Conservation (phyloP, 2,888 invertebrate genomes). For the Aproaerema taeniolella region DNA sequence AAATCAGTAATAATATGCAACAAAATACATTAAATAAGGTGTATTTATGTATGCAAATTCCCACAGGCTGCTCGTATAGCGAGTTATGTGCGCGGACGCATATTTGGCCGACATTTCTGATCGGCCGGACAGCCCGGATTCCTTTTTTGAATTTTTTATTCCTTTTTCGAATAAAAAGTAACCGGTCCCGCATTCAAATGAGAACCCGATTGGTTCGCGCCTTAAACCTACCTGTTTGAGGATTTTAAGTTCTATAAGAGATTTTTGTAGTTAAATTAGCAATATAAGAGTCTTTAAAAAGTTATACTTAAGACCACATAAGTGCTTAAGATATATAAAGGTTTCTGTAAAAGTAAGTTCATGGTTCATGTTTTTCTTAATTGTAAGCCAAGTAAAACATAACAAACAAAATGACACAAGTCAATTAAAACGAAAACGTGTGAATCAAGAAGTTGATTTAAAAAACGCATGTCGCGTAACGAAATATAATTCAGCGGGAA, state of each 20-base stretch:
- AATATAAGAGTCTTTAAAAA: too few species aligned
- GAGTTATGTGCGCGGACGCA: slow-evolving; percentile 21
- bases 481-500: slow-evolving; percentile 33
- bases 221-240: too few species aligned
- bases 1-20: too few species aligned
- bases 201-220: slow-evolving; percentile 49
- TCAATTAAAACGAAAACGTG: slow-evolving; percentile 7
- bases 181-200: slow-evolving; percentile 59
- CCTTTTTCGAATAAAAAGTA: slow-evolving; percentile 36
- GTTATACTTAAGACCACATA: too few species aligned
- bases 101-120: slow-evolving; percentile 42
- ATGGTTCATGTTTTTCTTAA: too few species aligned
- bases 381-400: too few species aligned
- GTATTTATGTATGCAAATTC: slow-evolving; percentile 15
- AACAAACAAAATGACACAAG: not conserved
- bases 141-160: slow-evolving; percentile 33
- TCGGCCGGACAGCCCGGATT: slow-evolving; percentile 30
- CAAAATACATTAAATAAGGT: too few species aligned
- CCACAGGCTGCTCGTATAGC: slow-evolving; percentile 5
- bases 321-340: too few species aligned
- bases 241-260: too few species aligned
- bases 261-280: too few species aligned
- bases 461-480: slow-evolving; percentile 32
- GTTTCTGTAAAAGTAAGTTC: too few species aligned
- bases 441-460: slow-evolving; percentile 6